Conservation (phyloP, 2,888 invertebrate genomes). For the Pterostichus madidus region DNA sequence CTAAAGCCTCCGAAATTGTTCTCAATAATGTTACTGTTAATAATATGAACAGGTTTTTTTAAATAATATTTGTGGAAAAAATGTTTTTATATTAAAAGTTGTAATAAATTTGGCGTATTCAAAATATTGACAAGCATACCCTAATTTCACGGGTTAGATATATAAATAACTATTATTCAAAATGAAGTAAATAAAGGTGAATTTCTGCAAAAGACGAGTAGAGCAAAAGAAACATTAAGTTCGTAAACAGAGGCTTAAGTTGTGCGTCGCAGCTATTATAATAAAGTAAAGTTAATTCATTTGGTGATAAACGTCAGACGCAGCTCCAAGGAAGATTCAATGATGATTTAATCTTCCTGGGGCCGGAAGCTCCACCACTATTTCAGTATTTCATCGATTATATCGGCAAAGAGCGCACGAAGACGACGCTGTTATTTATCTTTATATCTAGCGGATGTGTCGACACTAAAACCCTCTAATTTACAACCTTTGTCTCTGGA, state of each 20-base stretch:
- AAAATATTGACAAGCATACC: no score
- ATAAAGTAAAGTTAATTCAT: conserved; percentile 66
- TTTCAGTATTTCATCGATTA: conserved; percentile 66
- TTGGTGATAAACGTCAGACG: conserved; percentile 60
- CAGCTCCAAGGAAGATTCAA: conserved; percentile 60
- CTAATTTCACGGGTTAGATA: no score
- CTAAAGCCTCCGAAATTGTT: no score
- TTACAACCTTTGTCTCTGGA: conserved; percentile 50
- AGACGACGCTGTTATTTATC: conserved; percentile 61
- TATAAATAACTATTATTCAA: no score
- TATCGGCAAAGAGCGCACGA: conserved; percentile 47
- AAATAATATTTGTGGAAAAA: no score
- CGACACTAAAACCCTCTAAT: conserved; percentile 61
- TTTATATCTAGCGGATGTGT: conserved; percentile 62
- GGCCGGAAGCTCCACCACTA: conserved; percentile 51
- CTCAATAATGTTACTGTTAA: no score
- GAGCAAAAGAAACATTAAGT: conserved; percentile 15
- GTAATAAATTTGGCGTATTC: no score
- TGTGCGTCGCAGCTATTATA: conserved; percentile 51
- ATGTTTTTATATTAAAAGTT: no score
- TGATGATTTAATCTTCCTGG: conserved; percentile 62
- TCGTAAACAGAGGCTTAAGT: conserved; percentile 40
- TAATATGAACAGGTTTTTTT: no score
- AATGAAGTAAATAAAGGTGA: no score
- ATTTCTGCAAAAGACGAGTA: no score